Conservation (phyloP, 2,797 vertebrate species). For the Hephaestus fuliginosus region DNA sequence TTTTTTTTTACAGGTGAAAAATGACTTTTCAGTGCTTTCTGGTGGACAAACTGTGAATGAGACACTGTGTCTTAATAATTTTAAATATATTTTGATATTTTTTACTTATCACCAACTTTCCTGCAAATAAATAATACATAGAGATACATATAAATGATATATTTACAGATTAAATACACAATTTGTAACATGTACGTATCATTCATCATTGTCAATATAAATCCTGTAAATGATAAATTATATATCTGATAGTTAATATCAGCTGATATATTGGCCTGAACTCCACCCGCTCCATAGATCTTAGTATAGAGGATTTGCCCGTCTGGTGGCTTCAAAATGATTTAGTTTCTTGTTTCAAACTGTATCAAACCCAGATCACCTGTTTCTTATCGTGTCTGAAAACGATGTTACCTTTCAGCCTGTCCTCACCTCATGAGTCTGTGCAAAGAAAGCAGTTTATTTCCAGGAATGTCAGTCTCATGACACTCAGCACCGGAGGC, state of each 20-base stretch:
- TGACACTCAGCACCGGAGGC: slow-evolving; percentile 24
- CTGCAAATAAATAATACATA: neutral
- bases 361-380: slow-evolving; percentile 3
- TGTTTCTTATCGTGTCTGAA: slow-evolving; percentile 23
- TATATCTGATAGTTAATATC: neutral
- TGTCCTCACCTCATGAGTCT: neutral
- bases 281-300: neutral
- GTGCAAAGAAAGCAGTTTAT: neutral
- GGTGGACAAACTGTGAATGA: neutral
- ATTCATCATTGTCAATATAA: no score
- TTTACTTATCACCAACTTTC: no score
- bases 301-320: neutral
- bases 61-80: neutral
- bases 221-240: no score
- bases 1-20: neutral
- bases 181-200: no score
- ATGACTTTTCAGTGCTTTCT: neutral
- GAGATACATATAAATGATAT: neutral
- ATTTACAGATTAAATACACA: no score
- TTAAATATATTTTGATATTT: neutral
- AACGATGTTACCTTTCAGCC: neutral
- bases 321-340: slow-evolving; percentile 13
- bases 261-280: neutral
- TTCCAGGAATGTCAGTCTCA: neutral
- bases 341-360: slow-evolving; percentile 9